phyloP scores from a whole-genome alignment of 2,797 vertebrate species.

The Coilia nasus region DNA sequence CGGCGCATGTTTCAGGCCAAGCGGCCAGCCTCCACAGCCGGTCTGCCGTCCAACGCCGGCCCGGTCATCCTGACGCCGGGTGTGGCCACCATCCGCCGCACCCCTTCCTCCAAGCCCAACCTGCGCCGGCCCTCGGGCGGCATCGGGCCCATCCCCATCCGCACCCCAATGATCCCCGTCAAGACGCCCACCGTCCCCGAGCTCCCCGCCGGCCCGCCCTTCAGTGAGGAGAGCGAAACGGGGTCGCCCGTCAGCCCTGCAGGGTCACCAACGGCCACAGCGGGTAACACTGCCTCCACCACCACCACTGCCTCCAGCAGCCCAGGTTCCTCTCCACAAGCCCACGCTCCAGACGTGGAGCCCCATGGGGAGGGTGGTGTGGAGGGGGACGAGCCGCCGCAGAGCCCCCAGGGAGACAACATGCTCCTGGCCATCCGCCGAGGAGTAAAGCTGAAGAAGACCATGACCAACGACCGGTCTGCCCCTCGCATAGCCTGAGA shows the following conservation, averaged over 20 bases:
- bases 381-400: constrained; percentile 69
- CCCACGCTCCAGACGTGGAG: constrained; percentile 66
- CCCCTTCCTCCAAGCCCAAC: constrained; percentile 87
- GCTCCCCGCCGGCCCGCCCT: constrained; percentile 60
- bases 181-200: constrained; percentile 89
- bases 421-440: constrained; percentile 88
- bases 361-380: constrained; percentile 46
- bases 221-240: constrained; percentile 71
- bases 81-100: constrained; percentile 79
- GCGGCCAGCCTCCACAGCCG: constrained; percentile 84
- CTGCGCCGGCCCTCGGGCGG: constrained; percentile 68
- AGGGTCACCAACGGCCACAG: constrained; percentile 46
- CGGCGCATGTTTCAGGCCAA: constrained; percentile 89
- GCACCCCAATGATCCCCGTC: constrained; percentile 75
- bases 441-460: constrained; percentile 89
- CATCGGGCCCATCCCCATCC: constrained; percentile 77
- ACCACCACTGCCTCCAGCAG: background rate
- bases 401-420: constrained; percentile 80
- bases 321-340: background rate
- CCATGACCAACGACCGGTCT: constrained; percentile 85
- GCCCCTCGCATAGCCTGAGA: constrained; percentile 84
- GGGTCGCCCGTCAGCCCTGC: constrained; percentile 55
- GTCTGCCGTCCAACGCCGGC: constrained; percentile 81
- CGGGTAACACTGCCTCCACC: background rate
- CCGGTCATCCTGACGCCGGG: constrained; percentile 82